These are phyloP conservation scores for Paraplagusia blochii DNA, from an alignment of 2,113 vertebrate genomes.

Conservation along the genomic window DNA sequence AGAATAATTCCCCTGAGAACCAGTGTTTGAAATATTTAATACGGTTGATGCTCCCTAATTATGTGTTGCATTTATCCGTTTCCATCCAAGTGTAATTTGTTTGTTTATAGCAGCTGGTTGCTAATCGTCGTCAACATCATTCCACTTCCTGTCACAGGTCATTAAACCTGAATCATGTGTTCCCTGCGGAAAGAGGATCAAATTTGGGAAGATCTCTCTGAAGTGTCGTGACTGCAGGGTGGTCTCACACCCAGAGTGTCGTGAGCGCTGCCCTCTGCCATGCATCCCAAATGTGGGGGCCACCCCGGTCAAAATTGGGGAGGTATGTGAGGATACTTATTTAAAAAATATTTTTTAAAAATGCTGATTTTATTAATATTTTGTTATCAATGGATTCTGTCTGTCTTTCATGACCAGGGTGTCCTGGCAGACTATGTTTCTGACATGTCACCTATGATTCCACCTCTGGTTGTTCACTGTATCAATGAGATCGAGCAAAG, in stretches of 20 bases:
- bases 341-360: not conserved
- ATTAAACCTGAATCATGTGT: conserved; percentile 97
- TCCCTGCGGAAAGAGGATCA: conserved; percentile 95
- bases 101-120: not conserved
- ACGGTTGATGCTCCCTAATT: not conserved
- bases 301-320: conserved; percentile 85
- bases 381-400: not conserved
- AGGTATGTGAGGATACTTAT: conserved; percentile 69
- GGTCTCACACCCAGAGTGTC: conserved; percentile 89
- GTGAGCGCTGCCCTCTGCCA: conserved; percentile 91
- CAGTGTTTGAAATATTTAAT: not conserved
- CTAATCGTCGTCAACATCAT: not conserved
- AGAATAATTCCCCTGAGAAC: too few relatives aligned
- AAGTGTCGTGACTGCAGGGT: conserved; percentile 94
- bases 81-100: not conserved
- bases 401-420: conserved; percentile 72
- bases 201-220: conserved; percentile 92
- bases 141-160: conserved; percentile 72
- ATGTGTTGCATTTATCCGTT: not conserved
- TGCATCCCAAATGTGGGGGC: conserved; percentile 85
- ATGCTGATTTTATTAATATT: not conserved
- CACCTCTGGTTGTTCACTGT: conserved; percentile 90
- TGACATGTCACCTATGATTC: conserved; percentile 89
- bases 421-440: conserved; percentile 88
- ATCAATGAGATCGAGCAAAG: conserved; percentile 95